A percentile compares a stretch with the other conserved stretches of the same genome.
Conservation (phyloP, 1,140 invertebrate species). For the Argopecten irradians region DNA sequence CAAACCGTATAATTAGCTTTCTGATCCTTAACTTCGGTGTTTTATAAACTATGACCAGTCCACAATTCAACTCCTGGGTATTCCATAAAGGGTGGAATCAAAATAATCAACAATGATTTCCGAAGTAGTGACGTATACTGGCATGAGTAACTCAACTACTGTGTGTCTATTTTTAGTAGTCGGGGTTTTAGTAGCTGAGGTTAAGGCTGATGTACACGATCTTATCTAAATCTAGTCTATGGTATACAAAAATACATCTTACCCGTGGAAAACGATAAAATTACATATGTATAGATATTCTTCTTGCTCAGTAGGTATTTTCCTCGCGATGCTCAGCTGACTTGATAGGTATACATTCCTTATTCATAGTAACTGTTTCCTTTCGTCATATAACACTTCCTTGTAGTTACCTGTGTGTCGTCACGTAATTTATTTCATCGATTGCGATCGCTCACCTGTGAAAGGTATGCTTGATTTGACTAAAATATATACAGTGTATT, state of each 20-base stretch:
- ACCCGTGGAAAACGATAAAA: background rate
- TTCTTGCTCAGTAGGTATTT: background rate
- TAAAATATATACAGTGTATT: too few species aligned
- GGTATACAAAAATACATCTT: background rate
- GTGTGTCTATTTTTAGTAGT: background rate
- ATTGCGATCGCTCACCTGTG: background rate
- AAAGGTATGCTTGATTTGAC: background rate
- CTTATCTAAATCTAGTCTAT: background rate
- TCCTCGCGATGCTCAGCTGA: background rate
- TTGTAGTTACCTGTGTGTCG: background rate
- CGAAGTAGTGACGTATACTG: background rate
- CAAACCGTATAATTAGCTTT: background rate
- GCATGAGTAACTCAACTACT: background rate
- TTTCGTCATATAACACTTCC: conserved; percentile 21
- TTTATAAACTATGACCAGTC: background rate
- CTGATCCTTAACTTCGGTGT: background rate
- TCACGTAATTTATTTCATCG: background rate
- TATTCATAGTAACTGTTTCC: background rate
- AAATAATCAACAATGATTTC: background rate
- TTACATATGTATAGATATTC: background rate
- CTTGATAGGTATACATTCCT: background rate
- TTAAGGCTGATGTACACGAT: background rate
- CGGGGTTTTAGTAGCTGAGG: background rate
- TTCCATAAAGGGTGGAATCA: background rate
- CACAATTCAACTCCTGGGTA: background rate